phyloP scores from a whole-genome alignment of 1,140 invertebrate species.

The Heliconius melpomene region DNA sequence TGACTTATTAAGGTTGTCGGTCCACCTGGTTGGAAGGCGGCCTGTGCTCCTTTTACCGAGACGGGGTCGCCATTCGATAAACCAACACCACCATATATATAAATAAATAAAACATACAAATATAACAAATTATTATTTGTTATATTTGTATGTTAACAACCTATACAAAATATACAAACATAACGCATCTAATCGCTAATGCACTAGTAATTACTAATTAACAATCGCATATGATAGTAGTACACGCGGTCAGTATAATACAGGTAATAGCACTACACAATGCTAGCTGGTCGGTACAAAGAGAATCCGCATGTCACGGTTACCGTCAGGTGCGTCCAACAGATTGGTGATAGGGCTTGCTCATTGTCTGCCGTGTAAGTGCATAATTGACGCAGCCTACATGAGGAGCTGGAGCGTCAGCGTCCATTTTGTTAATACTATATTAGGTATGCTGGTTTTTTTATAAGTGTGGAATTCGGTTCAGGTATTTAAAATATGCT shows the following conservation, averaged over 20 bases:
- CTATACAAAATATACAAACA: background rate
- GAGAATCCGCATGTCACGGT: slow-evolving; percentile 60
- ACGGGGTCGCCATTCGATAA: no score
- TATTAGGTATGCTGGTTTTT: background rate
- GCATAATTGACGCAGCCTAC: slow-evolving; percentile 58
- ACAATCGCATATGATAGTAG: slow-evolving; percentile 18
- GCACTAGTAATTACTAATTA: slow-evolving; percentile 9
- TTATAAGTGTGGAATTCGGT: no score
- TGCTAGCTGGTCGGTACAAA: slow-evolving; percentile 50
- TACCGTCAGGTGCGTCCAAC: slow-evolving; percentile 61
- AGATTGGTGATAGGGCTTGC: slow-evolving; percentile 60
- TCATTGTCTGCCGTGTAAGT: slow-evolving; percentile 66
- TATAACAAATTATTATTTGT: no score
- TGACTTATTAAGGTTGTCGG: no score
- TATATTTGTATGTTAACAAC: no score
- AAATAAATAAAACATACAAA: no score
- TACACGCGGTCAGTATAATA: slow-evolving; percentile 25
- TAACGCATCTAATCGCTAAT: slow-evolving; percentile 12
- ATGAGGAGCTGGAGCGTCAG: slow-evolving; percentile 10
- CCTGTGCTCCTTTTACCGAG: no score
- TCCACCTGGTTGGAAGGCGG: no score
- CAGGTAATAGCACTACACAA: slow-evolving; percentile 33
- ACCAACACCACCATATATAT: no score
- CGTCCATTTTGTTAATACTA: slow-evolving; percentile 22
- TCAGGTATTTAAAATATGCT: no score